phyloP scores from a whole-genome alignment of 1,140 invertebrate genomes.

The Bombus pascuorum region DNA sequence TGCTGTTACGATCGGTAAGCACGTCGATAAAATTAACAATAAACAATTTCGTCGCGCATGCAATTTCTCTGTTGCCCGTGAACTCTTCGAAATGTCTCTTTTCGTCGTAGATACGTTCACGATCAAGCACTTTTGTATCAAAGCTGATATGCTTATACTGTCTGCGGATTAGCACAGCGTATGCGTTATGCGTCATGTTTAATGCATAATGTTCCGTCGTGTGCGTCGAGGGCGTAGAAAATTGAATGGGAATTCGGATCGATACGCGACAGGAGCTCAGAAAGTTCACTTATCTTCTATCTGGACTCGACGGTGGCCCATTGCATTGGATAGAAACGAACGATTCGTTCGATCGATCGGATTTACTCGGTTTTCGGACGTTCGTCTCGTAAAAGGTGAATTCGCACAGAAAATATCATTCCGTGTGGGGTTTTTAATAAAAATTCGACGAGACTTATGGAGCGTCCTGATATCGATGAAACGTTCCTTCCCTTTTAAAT shows the following conservation, averaged over 20 bases:
- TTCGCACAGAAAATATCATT: no score
- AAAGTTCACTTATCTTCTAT: conserved; percentile 62
- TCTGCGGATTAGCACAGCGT: conserved; percentile 50
- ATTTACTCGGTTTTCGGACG: no score
- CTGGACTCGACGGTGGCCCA: conserved; percentile 42
- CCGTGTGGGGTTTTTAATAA: no score
- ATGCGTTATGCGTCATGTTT: conserved; percentile 62
- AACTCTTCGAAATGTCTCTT: background rate
- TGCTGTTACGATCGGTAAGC: no score
- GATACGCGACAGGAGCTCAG: conserved; percentile 58
- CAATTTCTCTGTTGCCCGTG: background rate
- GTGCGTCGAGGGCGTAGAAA: conserved; percentile 59
- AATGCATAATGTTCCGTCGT: conserved; percentile 63
- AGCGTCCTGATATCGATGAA: fast-evolving
- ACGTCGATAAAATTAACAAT: no score
- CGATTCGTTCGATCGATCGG: conserved; percentile 57
- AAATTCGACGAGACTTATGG: background rate
- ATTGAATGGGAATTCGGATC: conserved; percentile 68
- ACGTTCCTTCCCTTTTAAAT: background rate
- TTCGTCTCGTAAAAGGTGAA: no score
- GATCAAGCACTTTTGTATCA: conserved; percentile 21
- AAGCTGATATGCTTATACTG: conserved; percentile 38
- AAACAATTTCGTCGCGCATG: no score
- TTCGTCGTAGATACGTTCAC: background rate
- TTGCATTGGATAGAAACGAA: conserved; percentile 57